Conservation (phyloP, 1,140 invertebrate species). For the Leptoteleia sp. region DNA sequence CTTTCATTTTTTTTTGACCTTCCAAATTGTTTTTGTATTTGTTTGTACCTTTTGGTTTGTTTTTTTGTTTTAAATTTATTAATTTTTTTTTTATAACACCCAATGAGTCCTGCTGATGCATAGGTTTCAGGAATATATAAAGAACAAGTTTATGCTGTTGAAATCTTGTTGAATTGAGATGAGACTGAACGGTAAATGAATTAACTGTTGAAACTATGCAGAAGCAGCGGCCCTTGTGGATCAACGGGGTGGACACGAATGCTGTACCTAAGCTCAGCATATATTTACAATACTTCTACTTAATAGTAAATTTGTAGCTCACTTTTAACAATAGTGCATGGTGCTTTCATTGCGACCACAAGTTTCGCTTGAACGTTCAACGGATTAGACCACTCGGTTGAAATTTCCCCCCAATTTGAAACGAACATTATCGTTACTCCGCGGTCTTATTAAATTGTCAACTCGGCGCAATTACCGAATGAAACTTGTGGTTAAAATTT, state of each 20-base stretch:
- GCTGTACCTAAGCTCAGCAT: conserved; percentile 81
- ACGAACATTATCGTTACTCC: no score
- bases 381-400: no score
- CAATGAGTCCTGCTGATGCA: conserved; percentile 64
- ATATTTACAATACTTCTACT: conserved; percentile 79
- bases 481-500: no score
- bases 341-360: conserved; percentile 73
- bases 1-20: no score
- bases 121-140: conserved; percentile 63
- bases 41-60: no score
- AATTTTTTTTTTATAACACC: conserved; percentile 69
- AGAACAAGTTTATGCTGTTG: background rate
- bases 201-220: conserved; percentile 59
- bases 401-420: no score
- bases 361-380: no score
- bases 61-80: conserved; percentile 4
- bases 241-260: conserved; percentile 78
- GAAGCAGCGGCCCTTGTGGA: conserved; percentile 65
- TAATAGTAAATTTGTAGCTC: conserved; percentile 80
- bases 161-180: background rate
- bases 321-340: conserved; percentile 82
- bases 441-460: no score
- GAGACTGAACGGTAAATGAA: background rate
- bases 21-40: no score
- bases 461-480: no score